Conservation (phyloP, 2,113 vertebrate genomes). For the Microtus pennsylvanicus region DNA sequence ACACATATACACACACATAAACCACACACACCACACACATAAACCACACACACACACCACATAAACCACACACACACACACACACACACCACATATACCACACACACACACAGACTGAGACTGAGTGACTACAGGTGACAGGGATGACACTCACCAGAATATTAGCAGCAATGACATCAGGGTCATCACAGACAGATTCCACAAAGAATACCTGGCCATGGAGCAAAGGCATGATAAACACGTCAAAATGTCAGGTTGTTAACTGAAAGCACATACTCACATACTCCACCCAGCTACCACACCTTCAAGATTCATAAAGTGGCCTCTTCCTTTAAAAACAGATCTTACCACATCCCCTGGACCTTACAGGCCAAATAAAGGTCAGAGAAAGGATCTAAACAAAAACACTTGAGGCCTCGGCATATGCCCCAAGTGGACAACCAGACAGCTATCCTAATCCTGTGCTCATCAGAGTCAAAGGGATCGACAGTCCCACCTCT, state of each 20-base stretch:
- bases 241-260: not conserved
- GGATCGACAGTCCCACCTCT: no score
- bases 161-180: conserved; percentile 97
- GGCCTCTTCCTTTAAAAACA: conserved; percentile 10
- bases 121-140: not conserved
- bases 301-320: not conserved
- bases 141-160: conserved; percentile 91
- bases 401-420: not conserved
- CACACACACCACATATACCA: not conserved
- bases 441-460: not conserved
- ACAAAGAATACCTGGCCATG: conserved; percentile 95
- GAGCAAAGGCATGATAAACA: conserved; percentile 2
- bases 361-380: conserved; percentile 52
- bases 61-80: no score
- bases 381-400: conserved; percentile 51
- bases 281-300: not conserved
- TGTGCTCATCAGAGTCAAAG: not conserved
- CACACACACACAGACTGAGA: not conserved
- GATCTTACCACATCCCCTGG: conserved; percentile 37
- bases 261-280: not conserved
- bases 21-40: not conserved
- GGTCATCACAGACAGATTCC: conserved; percentile 98
- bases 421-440: not conserved
- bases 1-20: not conserved
- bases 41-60: no score